phyloP scores from a whole-genome alignment of 2,797 vertebrate genomes.

The Helarctos malayanus region DNA sequence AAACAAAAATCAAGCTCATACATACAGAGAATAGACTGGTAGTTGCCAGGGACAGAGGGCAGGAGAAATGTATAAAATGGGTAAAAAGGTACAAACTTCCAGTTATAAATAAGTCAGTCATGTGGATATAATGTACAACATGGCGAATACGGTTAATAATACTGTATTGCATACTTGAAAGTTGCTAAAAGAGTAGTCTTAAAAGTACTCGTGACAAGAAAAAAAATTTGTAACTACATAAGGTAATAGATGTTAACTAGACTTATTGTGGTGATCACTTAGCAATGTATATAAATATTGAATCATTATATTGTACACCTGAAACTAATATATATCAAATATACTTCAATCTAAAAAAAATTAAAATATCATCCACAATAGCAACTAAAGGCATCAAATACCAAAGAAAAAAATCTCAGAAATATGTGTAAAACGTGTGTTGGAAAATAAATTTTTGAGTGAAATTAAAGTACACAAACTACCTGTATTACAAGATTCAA shows the following conservation, averaged over 20 bases:
- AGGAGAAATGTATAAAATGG: neutral
- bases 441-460: neutral
- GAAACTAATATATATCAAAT: neutral
- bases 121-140: neutral
- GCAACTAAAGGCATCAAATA: neutral
- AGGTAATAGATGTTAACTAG: neutral
- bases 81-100: neutral
- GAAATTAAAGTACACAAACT: neutral
- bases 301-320: neutral
- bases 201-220: neutral
- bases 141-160: neutral
- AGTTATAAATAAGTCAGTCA: neutral
- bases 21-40: neutral
- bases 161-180: neutral
- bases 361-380: neutral
- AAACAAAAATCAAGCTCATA: neutral
- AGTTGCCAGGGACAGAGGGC: neutral
- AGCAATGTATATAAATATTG: neutral
- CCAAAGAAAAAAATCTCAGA: neutral
- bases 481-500: neutral
- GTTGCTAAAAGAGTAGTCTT: neutral
- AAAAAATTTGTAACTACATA: neutral
- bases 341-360: neutral
- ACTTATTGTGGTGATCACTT: neutral
- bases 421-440: neutral